A percentile compares a stretch with the other conserved stretches of the same genome.
phyloP scores from a whole-genome alignment of 2,113 vertebrate genomes.

The Columbina picui region DNA sequence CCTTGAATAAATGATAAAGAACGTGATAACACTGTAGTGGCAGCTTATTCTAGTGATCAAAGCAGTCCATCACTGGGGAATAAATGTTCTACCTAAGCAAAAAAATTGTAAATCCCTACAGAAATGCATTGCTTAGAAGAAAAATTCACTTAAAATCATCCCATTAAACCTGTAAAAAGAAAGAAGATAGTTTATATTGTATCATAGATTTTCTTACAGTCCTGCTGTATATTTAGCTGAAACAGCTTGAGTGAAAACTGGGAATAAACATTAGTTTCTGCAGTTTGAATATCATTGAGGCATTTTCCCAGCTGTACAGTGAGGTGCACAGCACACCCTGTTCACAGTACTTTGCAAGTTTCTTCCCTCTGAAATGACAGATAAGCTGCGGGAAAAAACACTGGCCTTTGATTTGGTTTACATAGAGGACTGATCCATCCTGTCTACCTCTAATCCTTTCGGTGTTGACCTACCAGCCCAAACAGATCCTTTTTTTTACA shows the following conservation, averaged over 20 bases:
- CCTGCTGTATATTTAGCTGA: not conserved
- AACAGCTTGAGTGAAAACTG: not conserved
- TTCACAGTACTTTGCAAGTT: not conserved
- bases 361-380: not conserved
- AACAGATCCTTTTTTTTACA: constrained; percentile 13
- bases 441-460: not conserved
- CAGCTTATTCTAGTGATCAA: constrained; percentile 58
- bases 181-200: not conserved
- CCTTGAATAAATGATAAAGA: constrained; percentile 56
- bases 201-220: not conserved
- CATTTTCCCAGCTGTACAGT: constrained; percentile 3
- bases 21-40: not conserved
- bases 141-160: constrained; percentile 38
- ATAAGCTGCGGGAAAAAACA: not conserved
- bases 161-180: constrained; percentile 14
- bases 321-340: not conserved
- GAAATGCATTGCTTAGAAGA: not conserved
- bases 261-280: constrained; percentile 29
- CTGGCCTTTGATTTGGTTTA: not conserved
- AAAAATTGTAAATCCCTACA: not conserved
- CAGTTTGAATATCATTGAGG: not conserved
- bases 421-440: not conserved
- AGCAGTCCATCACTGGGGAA: constrained; percentile 26
- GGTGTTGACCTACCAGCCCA: not conserved
- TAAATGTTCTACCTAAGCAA: constrained; percentile 46